Evolutionary conservation across 2,113 vertebrate genomes (phyloP), one percentile per base, ranked within the genome.

Genomic region (Chloropsis hardwickii): DNA sequence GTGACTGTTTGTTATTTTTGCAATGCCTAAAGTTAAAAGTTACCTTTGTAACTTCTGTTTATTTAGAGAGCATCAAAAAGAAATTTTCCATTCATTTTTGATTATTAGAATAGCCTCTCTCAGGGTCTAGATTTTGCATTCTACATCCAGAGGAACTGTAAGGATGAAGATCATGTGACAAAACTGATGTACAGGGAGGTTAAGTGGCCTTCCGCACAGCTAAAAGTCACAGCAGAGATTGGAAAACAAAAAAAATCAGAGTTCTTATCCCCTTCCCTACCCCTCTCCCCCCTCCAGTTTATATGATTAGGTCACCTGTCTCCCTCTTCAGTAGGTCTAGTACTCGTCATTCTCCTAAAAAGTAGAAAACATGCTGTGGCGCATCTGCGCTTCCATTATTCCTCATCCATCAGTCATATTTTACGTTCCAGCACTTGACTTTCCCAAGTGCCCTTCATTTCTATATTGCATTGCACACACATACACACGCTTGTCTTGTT

Each of bases 351-450:
- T 88, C 72, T 71, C 44, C 73, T 86, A 88, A 92, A 90, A 93
- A 67, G 40, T 23, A 94, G 80, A 94, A 91, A 83, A 96, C 97
- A 87, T 89, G 91, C 91, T 33, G 11, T 80, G 56, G 91, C 3
- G 0, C 94, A 93, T 92, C 76, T 88, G 74, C 8, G 10, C 85
- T 88, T 83, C 62, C 71, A 90, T 91, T 90, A 77, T 95, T 95
- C 96, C 92, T 97, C 86, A 94, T 96, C 95, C 82, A 94, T 98
- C 97, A 96, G 97, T 98, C 94, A 97, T 96, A 97, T 97, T 97
- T 98, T 95, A 96, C 97, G 92, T 91, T 95, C 86, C 77, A 94
- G 84, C 91, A 94, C 94, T 98, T 97, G 96, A 97, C 95, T 97
- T 95, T 97, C 96, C 94, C 90, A 95, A 90, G 88, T 91, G 88